Evolutionary conservation across 1,140 invertebrate genomes (phyloP).

Genomic region (Sycophila sp.): DNA sequence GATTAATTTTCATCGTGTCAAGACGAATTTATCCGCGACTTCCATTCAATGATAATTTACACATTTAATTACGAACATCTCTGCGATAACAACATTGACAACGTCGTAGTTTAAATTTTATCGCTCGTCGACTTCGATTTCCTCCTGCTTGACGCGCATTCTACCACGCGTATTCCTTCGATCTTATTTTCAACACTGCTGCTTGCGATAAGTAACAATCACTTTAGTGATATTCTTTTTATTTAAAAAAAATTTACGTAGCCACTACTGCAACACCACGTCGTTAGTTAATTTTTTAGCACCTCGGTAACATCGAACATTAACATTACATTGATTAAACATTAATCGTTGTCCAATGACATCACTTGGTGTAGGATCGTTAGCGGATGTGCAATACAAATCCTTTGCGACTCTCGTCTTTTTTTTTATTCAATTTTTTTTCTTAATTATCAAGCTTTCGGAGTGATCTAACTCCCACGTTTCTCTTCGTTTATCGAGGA

Average conservation of each 20-base stretch:
- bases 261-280: constrained; percentile 1
- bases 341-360: constrained; percentile 38
- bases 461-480: constrained; percentile 4
- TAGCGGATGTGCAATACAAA: constrained; percentile 21
- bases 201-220: not conserved
- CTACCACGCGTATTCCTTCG: not conserved
- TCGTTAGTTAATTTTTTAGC: constrained; percentile 27
- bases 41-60: constrained; percentile 1
- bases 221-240: not conserved
- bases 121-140: not conserved
- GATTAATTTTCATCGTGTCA: not conserved
- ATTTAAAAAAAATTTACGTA: constrained; percentile 1
- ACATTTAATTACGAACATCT: constrained; percentile 10
- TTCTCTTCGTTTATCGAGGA: not conserved
- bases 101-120: not conserved
- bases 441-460: constrained; percentile 5
- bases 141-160: not conserved
- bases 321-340: constrained; percentile 35
- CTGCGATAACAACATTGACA: constrained; percentile 7
- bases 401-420: not conserved
- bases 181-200: constrained; percentile 6
- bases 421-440: constrained; percentile 3
- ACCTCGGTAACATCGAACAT: constrained; percentile 38
- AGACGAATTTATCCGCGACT: constrained; percentile 2
- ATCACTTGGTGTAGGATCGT: constrained; percentile 18